These are phyloP conservation scores for Amazona guildingii DNA, from an alignment of 2,113 vertebrate genomes.

Conservation along the genomic window DNA sequence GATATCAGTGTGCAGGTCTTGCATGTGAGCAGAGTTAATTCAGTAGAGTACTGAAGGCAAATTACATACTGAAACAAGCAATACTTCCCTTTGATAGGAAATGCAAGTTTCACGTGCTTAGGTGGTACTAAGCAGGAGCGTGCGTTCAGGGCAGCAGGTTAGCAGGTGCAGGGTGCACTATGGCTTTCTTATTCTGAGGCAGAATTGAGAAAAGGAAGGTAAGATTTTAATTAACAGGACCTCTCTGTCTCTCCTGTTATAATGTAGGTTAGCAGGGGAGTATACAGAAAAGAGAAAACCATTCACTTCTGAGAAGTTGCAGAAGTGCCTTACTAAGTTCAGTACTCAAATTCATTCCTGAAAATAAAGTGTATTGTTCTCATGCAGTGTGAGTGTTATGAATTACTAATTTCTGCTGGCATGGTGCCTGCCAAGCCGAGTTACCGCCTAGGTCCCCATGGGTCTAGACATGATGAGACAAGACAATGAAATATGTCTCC, in stretches of 20 bases:
- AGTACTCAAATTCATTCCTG: not conserved
- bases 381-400: fast-evolving
- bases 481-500: not conserved
- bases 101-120: not conserved
- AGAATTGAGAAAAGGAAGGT: not conserved
- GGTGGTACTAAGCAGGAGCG: not conserved
- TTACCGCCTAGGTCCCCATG: not conserved
- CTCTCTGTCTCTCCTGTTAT: not conserved
- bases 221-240: not conserved
- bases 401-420: not conserved
- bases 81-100: not conserved
- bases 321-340: not conserved
- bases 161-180: not conserved
- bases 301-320: not conserved
- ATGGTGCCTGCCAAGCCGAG: not conserved
- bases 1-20: not conserved
- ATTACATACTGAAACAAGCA: not conserved
- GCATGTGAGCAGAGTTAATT: not conserved
- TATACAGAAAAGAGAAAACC: not conserved
- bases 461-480: not conserved
- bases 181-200: not conserved
- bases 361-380: not conserved
- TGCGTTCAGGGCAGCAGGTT: not conserved
- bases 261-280: not conserved
- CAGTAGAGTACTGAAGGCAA: not conserved